Evolutionary conservation across 2,888 invertebrate genomes (phyloP).

Genomic region (Tuberolachnus salignus): DNA sequence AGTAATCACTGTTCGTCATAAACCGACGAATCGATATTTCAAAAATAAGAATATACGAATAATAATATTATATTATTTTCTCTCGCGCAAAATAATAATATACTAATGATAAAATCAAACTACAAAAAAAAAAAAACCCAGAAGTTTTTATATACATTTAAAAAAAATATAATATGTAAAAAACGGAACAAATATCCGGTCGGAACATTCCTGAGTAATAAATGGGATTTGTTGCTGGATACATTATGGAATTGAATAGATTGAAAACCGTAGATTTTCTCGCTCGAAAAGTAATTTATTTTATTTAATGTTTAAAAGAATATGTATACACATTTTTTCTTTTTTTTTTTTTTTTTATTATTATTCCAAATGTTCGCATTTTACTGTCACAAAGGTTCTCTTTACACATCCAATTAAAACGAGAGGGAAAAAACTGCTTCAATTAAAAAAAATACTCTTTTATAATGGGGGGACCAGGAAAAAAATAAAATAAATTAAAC

Average conservation of each 20-base stretch:
- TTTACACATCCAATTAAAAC: slow-evolving; percentile 56
- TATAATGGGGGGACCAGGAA: slow-evolving; percentile 25
- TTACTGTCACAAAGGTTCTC: slow-evolving; percentile 53
- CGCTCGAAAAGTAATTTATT: slow-evolving; percentile 47
- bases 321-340: slow-evolving; percentile 25
- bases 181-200: neutral
- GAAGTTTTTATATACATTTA: neutral
- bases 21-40: no score
- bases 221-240: neutral
- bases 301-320: slow-evolving; percentile 49
- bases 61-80: neutral
- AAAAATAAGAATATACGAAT: no score
- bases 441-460: slow-evolving; percentile 47
- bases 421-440: slow-evolving; percentile 38
- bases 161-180: neutral
- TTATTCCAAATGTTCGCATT: slow-evolving; percentile 27
- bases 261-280: slow-evolving; percentile 39
- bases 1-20: no score
- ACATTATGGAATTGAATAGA: neutral
- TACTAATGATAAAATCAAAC: neutral
- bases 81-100: neutral
- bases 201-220: no score
- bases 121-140: neutral
- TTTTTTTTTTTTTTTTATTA: slow-evolving; percentile 15
- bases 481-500: slow-evolving; percentile 54